Evolutionary conservation across 2,888 invertebrate species (phyloP), one percentile per base, ranked within the genome.

Genomic region (Pharmacophagus antenor): DNA sequence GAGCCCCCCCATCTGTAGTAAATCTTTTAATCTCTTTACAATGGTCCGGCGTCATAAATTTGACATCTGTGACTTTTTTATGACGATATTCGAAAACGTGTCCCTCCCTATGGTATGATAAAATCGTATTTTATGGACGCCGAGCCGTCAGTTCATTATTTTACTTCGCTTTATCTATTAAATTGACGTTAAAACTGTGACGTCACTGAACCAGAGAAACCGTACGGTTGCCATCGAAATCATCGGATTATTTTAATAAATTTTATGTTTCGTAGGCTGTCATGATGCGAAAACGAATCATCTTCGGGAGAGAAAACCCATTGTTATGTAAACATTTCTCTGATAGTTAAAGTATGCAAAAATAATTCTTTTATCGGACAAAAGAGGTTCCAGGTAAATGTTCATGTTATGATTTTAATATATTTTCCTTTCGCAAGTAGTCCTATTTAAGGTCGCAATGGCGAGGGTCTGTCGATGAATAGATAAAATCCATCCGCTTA

Each of bases 1-100:
- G 67, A 74, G 70, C 72, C 77, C 70, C 73, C 77, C 75, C 74
- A 72, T 74, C 76, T 80, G 79, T 82, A 82, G 79, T 89, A 88
- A 89, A 90, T 88, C 87, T 86, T 88, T 88, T 88, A 90, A 90
- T 90, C 88, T 87, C 85, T 88, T 86, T 87, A 85, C 88, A 88
- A 87, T 88, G 87, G 87, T 84, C 84, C 84, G 70, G 80, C 77
- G 82, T 87, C 87, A 89, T 90, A 90, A 90, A 90, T 90, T 88
- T 87, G 87, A 88, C 89, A 89, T 88, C 86, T 88, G 88, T 84
- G 88, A 88, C 85, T 88, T 90, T 88, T 90, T 89, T 89, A 89
- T 88, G 85, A 87, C 88, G 83, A 85, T 88, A 88, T 87, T 87
- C 85, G 85, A 84, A 87, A 84, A 84, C 85, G 85, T 84, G 86